Base-by-base conservation (phyloP, 2,888 invertebrate genomes). In the Girardia tigrina region DNA sequence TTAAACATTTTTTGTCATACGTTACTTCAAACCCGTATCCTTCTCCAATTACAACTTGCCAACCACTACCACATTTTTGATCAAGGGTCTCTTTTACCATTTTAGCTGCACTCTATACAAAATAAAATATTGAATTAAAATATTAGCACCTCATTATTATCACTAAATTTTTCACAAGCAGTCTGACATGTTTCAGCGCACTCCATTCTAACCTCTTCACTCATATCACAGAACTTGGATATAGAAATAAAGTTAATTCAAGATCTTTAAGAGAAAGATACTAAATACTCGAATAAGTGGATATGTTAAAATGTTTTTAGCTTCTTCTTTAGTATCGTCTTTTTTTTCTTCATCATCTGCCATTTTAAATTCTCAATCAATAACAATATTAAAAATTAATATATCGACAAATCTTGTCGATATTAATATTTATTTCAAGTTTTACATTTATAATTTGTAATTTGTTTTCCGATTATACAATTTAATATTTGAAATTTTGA, bases 1-100 rank as follows among this genome's bases (percentile, higher is more conserved):
- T 78, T 74, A 84, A 78, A 78, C 83, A 83, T 82, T 90, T 90
- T 77, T 90, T 90, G 86, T 94, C 92, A 83, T 92, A 91, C 0
- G 92, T 91, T 77, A 94, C 88, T 84, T 92, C 92, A 85, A 92
- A 92, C 71, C 93, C 94, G 85, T 89, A 94, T 77, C 91, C 92
- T 87, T 95, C 94, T 4, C 95, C 95, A 1, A 95, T 90, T 0
- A 94, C 90, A 20, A 90, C 91, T 85, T 93, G 92, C 89, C 94
- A 94, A 77, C 92, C 90, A 0, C 91, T 89, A 1, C 94, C 94
- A 84, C 91, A 94, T 83, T 92, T 92, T 85, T 92, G 92, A 85
- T 95, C 95, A 90, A 95, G 89, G 71, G 89, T 88, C 81, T 95
- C 94, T 85, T 95, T 95, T 75, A 95, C 91, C 56, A 56, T 56